Evolutionary conservation across 2,888 invertebrate genomes (phyloP), one percentile per base, ranked within the genome.

Genomic region (Tricholauxania praeusta): DNA sequence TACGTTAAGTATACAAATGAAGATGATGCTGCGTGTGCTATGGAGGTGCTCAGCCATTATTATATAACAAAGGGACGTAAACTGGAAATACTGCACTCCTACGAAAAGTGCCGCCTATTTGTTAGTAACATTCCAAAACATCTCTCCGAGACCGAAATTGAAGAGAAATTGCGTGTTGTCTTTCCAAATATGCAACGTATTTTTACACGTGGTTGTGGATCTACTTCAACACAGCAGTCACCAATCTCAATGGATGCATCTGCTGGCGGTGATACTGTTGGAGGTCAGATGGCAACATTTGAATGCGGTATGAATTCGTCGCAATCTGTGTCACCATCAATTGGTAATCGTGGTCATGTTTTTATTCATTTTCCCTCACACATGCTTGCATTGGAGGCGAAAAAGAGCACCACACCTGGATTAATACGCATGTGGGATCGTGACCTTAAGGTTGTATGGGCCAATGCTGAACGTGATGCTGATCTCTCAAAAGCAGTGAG

Each of bases 371-470:
- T 84, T 69, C 76, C 78, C 0, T 78, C 78, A 0, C 84, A 84
- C 65, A 74, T 80, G 57, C 79, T 80, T 15, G 84, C 84, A 0
- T 66, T 84, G 15, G 78, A 79, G 17, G 83, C 82, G 0, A 84
- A 84, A 74, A 83, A 82, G 49, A 76, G 71, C 68, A 79, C 80
- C 10, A 79, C 80, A 0, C 82, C 82, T 0, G 84, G 84, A 0
- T 62, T 80, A 1, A 75, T 83, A 1, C 78, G 79, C 1, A 75
- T 83, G 72, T 84, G 83, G 83, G 82, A 78, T 10, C 78, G 80
- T 5, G 82, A 83, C 48, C 74, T 84, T n/a, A 82, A 82, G 72
- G 80, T 84, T 8, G 81, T 82, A 1, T 84, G 84, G 84, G 84
- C 84, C 3, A 81, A 81, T 72, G 80, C 81, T 0, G 82, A 78